Evolutionary conservation across 2,113 vertebrate species (phyloP).

Genomic region (Triplophysa dalaica): DNA sequence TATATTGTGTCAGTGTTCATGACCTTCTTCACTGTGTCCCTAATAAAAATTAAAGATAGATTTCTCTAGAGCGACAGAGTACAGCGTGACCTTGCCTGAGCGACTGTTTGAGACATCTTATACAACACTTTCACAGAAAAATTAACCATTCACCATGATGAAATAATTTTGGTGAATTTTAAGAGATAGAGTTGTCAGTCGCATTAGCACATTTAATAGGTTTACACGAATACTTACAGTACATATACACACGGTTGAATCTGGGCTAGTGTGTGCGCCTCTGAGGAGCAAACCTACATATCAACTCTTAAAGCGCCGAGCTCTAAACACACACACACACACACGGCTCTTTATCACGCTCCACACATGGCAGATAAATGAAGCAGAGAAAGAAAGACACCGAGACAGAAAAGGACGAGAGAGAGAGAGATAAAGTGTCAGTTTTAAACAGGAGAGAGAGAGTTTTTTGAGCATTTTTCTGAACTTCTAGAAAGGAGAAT

Average conservation of each 20-base stretch:
- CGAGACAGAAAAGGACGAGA: neutral
- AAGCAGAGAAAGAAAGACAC: constrained; percentile 2
- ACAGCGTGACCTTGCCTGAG: constrained; percentile 27
- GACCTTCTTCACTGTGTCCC: constrained; percentile 30
- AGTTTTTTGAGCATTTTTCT: neutral
- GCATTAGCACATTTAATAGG: neutral
- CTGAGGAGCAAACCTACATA: constrained; percentile 42
- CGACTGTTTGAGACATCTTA: neutral
- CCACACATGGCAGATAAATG: constrained; percentile 17
- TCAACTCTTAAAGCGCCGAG: constrained; percentile 19
- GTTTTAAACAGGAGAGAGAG: neutral
- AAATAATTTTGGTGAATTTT: neutral
- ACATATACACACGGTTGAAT: neutral
- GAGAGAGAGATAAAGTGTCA: neutral
- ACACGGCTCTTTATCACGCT: constrained; percentile 9
- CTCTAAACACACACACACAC: constrained; percentile 37
- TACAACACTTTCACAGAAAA: neutral
- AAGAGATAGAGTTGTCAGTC: neutral
- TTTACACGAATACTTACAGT: neutral
- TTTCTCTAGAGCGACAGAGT: constrained; percentile 17
- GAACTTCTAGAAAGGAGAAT: constrained; percentile 26
- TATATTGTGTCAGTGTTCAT: constrained; percentile 21
- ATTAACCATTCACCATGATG: neutral
- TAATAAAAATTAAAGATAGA: constrained; percentile 34
- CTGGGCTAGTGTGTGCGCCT: constrained; percentile 35